phyloP scores from a whole-genome alignment of 23 tunicate species.

The Styela plicata region DNA sequence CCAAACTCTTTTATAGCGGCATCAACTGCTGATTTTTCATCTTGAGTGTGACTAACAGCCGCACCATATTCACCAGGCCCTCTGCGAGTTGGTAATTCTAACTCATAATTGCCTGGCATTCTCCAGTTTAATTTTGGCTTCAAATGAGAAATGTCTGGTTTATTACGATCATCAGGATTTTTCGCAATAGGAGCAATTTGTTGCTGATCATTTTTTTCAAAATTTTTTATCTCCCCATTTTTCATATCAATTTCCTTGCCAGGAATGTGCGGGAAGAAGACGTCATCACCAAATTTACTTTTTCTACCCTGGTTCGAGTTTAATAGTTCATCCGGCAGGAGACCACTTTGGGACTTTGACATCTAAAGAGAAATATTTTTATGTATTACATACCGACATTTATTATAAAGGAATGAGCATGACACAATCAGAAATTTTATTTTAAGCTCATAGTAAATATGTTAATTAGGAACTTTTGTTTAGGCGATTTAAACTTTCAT shows the following conservation, averaged over 20 bases:
- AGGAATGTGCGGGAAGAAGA: slow-evolving; percentile 62
- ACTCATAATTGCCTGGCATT: slow-evolving; percentile 62
- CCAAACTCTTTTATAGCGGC: slow-evolving; percentile 97
- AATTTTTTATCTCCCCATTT: slow-evolving; percentile 38
- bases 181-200: neutral
- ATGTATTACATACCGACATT: no score
- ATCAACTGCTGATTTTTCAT: slow-evolving; percentile 71
- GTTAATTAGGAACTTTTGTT: no score
- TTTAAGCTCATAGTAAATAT: no score
- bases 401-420: no score
- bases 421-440: no score
- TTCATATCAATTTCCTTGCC: slow-evolving; percentile 79
- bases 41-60: slow-evolving; percentile 40
- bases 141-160: slow-evolving; percentile 11
- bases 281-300: slow-evolving; percentile 13
- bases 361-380: neutral
- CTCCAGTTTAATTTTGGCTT: slow-evolving; percentile 71
- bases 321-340: neutral
- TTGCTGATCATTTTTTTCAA: slow-evolving; percentile 13
- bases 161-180: neutral
- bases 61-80: slow-evolving; percentile 99
- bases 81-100: slow-evolving; percentile 28
- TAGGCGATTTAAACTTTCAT: no score
- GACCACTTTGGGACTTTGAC: neutral
- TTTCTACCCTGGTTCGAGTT: neutral